A percentile compares a stretch with the other conserved stretches of the same genome.
phyloP scores from a whole-genome alignment of 2,113 vertebrate genomes.

The Rhinopomastus cyanomelas region DNA sequence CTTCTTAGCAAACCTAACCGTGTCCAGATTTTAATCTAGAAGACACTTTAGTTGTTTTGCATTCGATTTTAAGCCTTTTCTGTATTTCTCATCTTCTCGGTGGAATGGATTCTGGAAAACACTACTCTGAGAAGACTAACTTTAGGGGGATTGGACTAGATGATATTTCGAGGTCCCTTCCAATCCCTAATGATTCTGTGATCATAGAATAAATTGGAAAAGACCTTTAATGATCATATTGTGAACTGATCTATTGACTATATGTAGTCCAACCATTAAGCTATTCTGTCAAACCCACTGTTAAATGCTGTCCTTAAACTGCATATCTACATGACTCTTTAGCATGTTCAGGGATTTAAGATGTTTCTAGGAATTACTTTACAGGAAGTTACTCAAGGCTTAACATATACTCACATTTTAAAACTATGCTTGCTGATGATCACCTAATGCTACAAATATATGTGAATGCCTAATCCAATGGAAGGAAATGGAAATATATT shows the following conservation, averaged over 20 bases:
- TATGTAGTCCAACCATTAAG: no score
- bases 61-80: background rate
- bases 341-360: background rate
- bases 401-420: background rate
- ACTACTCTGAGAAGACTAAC: background rate
- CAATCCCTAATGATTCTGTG: no score
- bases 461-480: background rate
- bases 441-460: background rate
- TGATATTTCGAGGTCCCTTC: no score
- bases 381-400: background rate
- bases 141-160: no score
- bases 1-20: fast-evolving
- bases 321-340: no score
- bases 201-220: no score
- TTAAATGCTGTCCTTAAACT: no score
- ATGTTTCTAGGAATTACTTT: background rate
- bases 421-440: background rate
- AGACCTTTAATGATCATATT: no score
- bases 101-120: background rate
- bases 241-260: no score
- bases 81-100: background rate
- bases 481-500: background rate
- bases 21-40: background rate
- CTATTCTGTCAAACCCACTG: no score
- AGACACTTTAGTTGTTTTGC: background rate